These are phyloP conservation scores for Drosophila seguyi DNA, from an alignment of 1,140 invertebrate genomes.

Conservation along the genomic window DNA sequence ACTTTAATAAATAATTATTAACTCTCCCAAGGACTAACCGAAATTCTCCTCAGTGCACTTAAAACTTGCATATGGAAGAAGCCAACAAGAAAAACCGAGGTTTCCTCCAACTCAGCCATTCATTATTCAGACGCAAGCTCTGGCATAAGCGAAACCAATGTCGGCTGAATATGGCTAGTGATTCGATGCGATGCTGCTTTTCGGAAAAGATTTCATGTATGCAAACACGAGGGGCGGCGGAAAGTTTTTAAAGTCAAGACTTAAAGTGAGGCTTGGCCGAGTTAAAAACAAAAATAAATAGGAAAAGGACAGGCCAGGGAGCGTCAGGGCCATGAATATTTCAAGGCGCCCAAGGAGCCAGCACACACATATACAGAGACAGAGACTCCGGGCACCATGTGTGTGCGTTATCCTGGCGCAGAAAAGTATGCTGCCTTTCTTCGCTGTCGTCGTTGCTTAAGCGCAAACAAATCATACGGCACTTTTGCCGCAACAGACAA, in stretches of 20 bases:
- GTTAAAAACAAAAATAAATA: slow-evolving; percentile 38
- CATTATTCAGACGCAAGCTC: slow-evolving; percentile 49
- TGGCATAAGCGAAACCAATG: slow-evolving; percentile 56
- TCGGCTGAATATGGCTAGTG: slow-evolving; percentile 46
- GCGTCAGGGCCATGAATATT: slow-evolving; percentile 68
- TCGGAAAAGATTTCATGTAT: slow-evolving; percentile 34
- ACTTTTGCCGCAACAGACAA: slow-evolving; percentile 67
- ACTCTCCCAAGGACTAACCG: rapidly evolving
- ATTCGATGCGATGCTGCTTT: slow-evolving; percentile 30
- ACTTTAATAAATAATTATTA: not conserved
- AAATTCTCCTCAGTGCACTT: slow-evolving; percentile 8
- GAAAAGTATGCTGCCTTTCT: slow-evolving; percentile 49
- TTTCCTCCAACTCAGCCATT: slow-evolving; percentile 41
- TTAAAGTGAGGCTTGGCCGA: slow-evolving; percentile 38
- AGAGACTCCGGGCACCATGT: not conserved
- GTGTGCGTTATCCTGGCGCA: slow-evolving; percentile 28
- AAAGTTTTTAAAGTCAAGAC: slow-evolving; percentile 46
- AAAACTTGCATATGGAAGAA: slow-evolving; percentile 31
- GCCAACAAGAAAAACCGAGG: slow-evolving; percentile 31
- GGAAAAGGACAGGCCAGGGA: slow-evolving; percentile 23
- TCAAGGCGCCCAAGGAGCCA: slow-evolving; percentile 35
- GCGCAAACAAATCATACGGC: slow-evolving; percentile 78
- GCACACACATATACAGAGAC: not conserved
- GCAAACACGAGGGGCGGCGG: slow-evolving; percentile 23
- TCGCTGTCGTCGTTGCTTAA: slow-evolving; percentile 66